These are phyloP conservation scores for Sinocyclocheilus grahami DNA, from an alignment of 2,113 vertebrate species.

Conservation along the genomic window DNA sequence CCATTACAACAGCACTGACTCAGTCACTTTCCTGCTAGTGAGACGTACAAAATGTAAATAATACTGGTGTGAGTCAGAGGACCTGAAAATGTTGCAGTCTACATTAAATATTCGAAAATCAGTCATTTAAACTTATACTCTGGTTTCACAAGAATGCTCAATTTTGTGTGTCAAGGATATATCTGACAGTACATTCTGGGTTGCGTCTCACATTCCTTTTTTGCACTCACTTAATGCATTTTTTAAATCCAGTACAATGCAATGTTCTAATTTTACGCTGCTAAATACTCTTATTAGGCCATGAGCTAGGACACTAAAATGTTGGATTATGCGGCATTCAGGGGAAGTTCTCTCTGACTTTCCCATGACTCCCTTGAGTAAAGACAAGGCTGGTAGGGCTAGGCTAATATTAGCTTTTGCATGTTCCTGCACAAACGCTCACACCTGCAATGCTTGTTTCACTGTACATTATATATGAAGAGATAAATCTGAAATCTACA, in stretches of 20 bases:
- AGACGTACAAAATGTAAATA: constrained; percentile 23
- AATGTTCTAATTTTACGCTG: constrained; percentile 8
- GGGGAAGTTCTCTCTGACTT: constrained; percentile 25
- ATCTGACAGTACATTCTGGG: background rate
- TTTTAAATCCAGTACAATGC: background rate
- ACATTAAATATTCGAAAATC: background rate
- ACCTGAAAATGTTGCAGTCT: constrained; percentile 12
- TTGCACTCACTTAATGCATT: background rate
- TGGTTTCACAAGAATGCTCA: background rate
- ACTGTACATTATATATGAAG: background rate
- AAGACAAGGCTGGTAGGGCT: background rate
- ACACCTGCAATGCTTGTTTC: background rate
- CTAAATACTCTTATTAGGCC: constrained; percentile 21
- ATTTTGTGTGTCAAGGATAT: background rate
- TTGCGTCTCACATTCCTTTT: background rate
- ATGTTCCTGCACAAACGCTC: background rate
- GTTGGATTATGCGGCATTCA: constrained; percentile 12
- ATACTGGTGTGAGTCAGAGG: constrained; percentile 20
- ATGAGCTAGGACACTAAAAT: constrained; percentile 27
- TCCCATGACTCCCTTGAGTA: background rate
- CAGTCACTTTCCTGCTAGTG: constrained; percentile 10
- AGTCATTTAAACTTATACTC: background rate
- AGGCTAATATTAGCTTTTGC: background rate
- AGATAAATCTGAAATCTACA: background rate
- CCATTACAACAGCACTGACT: constrained; percentile 16